Evolutionary conservation across 2,113 vertebrate genomes (phyloP).

Genomic region (Gobiocypris rarus): DNA sequence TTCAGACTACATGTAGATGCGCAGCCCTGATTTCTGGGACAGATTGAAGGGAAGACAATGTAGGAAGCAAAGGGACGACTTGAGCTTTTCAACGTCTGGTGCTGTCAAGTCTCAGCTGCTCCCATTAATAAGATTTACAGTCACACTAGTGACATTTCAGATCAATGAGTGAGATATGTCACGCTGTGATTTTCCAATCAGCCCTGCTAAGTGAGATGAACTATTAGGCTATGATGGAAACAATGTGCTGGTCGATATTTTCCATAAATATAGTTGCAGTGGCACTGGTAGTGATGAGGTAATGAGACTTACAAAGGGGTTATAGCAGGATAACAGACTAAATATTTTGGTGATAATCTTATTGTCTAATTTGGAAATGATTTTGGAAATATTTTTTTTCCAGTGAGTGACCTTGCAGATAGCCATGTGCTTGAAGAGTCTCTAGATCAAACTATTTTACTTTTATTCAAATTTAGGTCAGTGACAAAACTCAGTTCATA

Average conservation of each 20-base stretch:
- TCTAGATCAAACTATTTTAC: neutral
- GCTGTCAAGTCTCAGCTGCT: conserved; percentile 62
- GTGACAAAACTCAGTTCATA: neutral
- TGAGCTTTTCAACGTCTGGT: conserved; percentile 64
- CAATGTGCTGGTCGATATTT: conserved; percentile 49
- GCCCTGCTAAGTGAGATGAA: conserved; percentile 13
- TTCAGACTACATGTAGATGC: conserved; percentile 60
- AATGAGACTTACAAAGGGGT: neutral
- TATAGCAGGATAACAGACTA: neutral
- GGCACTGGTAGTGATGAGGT: neutral
- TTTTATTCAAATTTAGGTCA: neutral
- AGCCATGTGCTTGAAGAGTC: neutral
- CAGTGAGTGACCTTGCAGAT: neutral
- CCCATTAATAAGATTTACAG: conserved; percentile 65
- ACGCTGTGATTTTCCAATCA: conserved; percentile 44
- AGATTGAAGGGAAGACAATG: conserved; percentile 65
- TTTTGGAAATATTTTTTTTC: neutral
- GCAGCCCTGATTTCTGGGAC: conserved; percentile 62
- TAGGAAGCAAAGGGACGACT: conserved; percentile 63
- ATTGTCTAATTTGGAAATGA: too few species aligned
- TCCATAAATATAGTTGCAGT: conserved; percentile 34
- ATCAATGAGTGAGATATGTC: conserved; percentile 40
- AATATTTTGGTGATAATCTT: neutral
- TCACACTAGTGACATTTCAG: conserved; percentile 39
- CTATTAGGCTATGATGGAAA: conserved; percentile 22